phyloP scores from a whole-genome alignment of 2,113 vertebrate species.

The Ranitomeya imitator region DNA sequence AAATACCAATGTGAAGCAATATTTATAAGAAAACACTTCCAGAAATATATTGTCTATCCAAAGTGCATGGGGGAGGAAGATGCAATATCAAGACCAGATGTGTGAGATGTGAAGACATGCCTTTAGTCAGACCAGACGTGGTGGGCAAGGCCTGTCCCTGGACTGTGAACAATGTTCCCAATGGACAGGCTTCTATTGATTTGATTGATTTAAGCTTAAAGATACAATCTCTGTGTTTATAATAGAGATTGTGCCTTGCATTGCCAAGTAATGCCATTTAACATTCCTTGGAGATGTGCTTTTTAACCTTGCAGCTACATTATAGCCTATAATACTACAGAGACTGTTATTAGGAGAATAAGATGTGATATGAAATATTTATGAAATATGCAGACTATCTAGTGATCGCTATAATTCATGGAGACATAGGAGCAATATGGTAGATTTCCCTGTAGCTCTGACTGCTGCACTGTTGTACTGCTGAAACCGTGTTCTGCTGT shows the following conservation, averaged over 20 bases:
- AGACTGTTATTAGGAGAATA: conserved; percentile 11
- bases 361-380: conserved; percentile 29
- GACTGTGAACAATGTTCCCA: conserved; percentile 43
- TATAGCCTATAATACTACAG: conserved; percentile 38
- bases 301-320: conserved; percentile 36
- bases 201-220: conserved; percentile 49
- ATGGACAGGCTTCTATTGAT: conserved; percentile 42
- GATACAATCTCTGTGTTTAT: conserved; percentile 52
- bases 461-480: neutral
- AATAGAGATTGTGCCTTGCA: conserved; percentile 46
- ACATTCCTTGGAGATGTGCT: conserved; percentile 32
- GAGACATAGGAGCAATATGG: neutral
- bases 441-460: neutral
- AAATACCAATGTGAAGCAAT: conserved; percentile 73
- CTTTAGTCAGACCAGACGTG: conserved; percentile 58
- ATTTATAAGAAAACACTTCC: conserved; percentile 75
- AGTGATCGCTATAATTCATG: neutral
- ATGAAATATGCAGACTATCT: conserved; percentile 18
- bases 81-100: conserved; percentile 79
- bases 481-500: neutral
- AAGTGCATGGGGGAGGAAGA: conserved; percentile 70
- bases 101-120: conserved; percentile 65
- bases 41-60: conserved; percentile 77
- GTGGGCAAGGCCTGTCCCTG: conserved; percentile 37
- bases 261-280: conserved; percentile 47